phyloP scores from a whole-genome alignment of 2,888 invertebrate species.

The Rhagium mordax region DNA sequence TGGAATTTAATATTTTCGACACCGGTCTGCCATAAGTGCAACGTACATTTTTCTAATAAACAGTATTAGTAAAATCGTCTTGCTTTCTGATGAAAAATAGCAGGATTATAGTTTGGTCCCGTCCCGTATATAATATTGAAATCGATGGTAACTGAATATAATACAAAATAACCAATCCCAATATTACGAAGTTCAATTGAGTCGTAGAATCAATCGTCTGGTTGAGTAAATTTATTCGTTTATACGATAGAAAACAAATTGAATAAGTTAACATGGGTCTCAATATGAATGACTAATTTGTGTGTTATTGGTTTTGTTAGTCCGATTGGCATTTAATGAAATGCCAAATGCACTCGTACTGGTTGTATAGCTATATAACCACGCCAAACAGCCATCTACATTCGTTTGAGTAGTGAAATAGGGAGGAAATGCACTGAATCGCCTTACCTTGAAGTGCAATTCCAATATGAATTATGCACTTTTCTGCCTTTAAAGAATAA shows the following conservation, averaged over 20 bases:
- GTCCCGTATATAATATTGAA: background rate
- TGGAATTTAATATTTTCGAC: no score
- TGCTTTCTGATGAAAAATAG: no score
- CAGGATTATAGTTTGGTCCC: background rate
- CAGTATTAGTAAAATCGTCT: no score
- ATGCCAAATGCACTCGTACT: constrained; percentile 26
- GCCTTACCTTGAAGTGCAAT: constrained; percentile 37
- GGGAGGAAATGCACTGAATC: constrained; percentile 34
- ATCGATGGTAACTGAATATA: no score
- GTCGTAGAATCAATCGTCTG: constrained; percentile 12
- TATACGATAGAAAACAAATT: background rate
- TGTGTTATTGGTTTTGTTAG: constrained; percentile 29
- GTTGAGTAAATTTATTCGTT: background rate
- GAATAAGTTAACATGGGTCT: constrained; percentile 1
- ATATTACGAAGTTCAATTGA: constrained; percentile 13
- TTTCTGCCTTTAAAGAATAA: constrained; percentile 40
- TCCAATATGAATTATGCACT: constrained; percentile 43
- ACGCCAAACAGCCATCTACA: constrained; percentile 25
- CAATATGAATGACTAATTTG: constrained; percentile 23
- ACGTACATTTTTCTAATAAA: no score
- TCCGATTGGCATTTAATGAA: constrained; percentile 21
- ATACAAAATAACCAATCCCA: background rate
- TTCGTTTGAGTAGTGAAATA: constrained; percentile 31
- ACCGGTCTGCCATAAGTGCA: no score
- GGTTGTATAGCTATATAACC: constrained; percentile 6